A percentile compares a stretch with the other conserved stretches of the same genome.
phyloP scores from a whole-genome alignment of 1,140 invertebrate species.

The Berghia stephanieae region DNA sequence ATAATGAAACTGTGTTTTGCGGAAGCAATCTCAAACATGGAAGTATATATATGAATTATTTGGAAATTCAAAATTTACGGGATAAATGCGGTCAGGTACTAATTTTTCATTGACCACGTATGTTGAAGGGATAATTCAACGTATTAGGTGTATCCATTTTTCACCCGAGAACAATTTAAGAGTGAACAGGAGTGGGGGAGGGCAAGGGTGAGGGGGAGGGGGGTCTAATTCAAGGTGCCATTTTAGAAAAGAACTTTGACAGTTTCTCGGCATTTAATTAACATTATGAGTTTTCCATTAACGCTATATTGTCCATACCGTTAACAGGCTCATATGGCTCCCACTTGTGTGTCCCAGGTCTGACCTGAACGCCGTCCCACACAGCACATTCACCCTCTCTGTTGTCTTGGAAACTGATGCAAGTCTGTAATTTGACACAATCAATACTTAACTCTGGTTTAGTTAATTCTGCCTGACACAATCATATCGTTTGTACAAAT shows the following conservation, averaged over 20 bases:
- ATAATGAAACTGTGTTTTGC: too few relatives aligned
- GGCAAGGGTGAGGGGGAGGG: background rate
- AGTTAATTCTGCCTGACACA: background rate
- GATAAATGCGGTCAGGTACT: too few relatives aligned
- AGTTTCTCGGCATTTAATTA: background rate
- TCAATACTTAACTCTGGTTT: background rate
- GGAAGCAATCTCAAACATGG: too few relatives aligned
- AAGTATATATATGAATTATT: too few relatives aligned
- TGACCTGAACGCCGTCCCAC: slow-evolving; percentile 41
- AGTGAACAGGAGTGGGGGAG: too few relatives aligned
- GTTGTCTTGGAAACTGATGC: slow-evolving; percentile 37
- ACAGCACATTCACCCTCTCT: slow-evolving; percentile 39
- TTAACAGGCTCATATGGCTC: slow-evolving; percentile 41
- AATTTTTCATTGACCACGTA: too few relatives aligned
- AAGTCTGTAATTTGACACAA: slow-evolving; percentile 36
- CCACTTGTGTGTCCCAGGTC: slow-evolving; percentile 38
- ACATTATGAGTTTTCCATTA: background rate
- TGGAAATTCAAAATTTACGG: too few relatives aligned
- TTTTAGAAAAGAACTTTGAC: background rate
- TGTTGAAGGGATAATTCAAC: too few relatives aligned
- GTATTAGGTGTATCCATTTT: too few relatives aligned
- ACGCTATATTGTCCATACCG: background rate
- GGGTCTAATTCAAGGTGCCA: background rate
- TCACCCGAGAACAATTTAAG: too few relatives aligned
- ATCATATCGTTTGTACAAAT: background rate